Evolutionary conservation across 1,140 invertebrate genomes (phyloP), one percentile per base, ranked within the genome.

Genomic region (Harlomillsia oculata): DNA sequence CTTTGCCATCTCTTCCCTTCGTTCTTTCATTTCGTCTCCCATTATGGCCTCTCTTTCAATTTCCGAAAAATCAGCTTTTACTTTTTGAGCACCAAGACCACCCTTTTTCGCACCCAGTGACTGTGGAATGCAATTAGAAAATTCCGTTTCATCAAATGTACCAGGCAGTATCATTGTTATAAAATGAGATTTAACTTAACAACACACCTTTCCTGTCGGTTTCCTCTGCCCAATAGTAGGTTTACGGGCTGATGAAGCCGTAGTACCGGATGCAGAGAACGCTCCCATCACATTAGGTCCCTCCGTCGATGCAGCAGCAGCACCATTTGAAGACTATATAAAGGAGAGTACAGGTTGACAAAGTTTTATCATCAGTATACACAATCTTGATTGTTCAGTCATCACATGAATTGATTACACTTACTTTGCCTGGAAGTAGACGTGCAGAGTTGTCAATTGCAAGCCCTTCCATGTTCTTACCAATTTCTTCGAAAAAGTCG

Each of bases 41-140:
- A 88, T 78, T 62, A 84, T 82, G 0, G 89, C 90, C 68, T 89
- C 84, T 66, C 82, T 82, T 74, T 98, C 95, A 40, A 98, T 82
- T 67, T 96, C 93, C n/a, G 85, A 85, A 72, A 99, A 99, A 72
- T 98, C 93, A 13, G 85, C 80, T 66, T 84, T 89, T 5, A 97
- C 88, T 72, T 89, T 89, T 52, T 92, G 93, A n/a, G 94, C 96
- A 52, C 95, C 95, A n/a, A 98, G 72, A 2, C 91, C 87, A 37
- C 79, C 80, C 71, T 89, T 94, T 68, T 92, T 95, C 0, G 78
- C 81, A 13, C 89, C 89, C 54, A 92, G 66, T 30, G 85, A 87
- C 59, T 61, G 34, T 8, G 25, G 21, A 49, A 39, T 16, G 6
- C n/a, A n/a, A n/a, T 9, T 9, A n/a, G 9, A 34, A n/a, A 34